phyloP scores from a whole-genome alignment of 2,797 vertebrate genomes.

The Pempheris klunzingeri region DNA sequence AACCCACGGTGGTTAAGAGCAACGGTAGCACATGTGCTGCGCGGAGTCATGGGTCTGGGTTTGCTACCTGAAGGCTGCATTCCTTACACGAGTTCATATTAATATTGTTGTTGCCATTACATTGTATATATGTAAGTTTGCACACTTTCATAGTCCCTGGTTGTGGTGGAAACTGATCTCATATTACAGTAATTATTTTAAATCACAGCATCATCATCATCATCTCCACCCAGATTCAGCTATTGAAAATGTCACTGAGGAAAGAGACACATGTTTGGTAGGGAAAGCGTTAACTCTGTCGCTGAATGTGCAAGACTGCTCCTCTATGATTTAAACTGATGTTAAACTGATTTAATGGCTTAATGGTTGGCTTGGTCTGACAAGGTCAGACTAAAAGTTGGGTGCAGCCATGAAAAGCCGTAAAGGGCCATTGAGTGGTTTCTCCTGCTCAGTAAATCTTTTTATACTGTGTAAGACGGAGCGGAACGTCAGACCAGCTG shows the following conservation, averaged over 20 bases:
- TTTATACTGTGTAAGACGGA: slow-evolving; percentile 24
- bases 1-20: slow-evolving; percentile 54
- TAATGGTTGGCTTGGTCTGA: slow-evolving; percentile 52
- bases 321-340: slow-evolving; percentile 33
- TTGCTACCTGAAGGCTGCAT: slow-evolving; percentile 35
- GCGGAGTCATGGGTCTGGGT: slow-evolving; percentile 56
- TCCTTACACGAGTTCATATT: neutral
- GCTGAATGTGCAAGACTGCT: slow-evolving; percentile 5
- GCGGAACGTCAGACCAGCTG: slow-evolving; percentile 1
- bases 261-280: neutral
- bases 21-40: slow-evolving; percentile 82
- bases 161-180: neutral
- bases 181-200: too few species aligned
- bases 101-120: neutral
- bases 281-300: slow-evolving; percentile 56
- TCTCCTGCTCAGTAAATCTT: slow-evolving; percentile 60
- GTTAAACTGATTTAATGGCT: slow-evolving; percentile 66
- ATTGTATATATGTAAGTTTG: neutral
- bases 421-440: slow-evolving; percentile 52
- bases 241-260: neutral
- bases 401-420: slow-evolving; percentile 46
- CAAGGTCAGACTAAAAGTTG: slow-evolving; percentile 38
- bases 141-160: neutral
- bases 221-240: neutral
- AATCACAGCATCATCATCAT: too few species aligned